Evolutionary conservation across 2,888 invertebrate species (phyloP).

Genomic region (Sturmia bella): DNA sequence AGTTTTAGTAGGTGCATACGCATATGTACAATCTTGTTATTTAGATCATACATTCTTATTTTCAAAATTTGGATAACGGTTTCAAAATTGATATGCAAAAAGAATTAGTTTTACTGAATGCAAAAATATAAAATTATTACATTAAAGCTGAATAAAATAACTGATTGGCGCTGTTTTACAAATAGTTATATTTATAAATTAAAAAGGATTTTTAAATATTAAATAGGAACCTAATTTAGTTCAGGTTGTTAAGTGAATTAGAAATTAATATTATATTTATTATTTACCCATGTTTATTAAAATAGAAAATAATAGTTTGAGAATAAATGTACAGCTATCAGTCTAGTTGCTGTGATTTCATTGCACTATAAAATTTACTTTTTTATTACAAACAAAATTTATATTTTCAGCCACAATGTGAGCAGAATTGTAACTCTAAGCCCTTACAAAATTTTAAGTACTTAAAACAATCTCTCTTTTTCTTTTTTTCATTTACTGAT

Average conservation of each 20-base stretch:
- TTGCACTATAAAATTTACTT: too few species aligned
- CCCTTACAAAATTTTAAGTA: too few species aligned
- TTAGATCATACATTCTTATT: conserved; percentile 4
- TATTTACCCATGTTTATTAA: background rate
- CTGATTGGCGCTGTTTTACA: conserved; percentile 59
- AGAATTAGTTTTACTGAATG: conserved; percentile 5
- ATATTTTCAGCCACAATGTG: too few species aligned
- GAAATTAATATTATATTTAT: background rate
- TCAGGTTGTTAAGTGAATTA: conserved; percentile 13
- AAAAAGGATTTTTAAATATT: conserved; percentile 35
- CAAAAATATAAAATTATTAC: conserved; percentile 27
- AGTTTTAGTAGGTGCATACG: too few species aligned
- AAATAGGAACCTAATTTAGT: conserved; percentile 4
- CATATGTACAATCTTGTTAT: background rate
- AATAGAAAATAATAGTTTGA: background rate
- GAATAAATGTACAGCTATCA: background rate
- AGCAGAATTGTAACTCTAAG: too few species aligned
- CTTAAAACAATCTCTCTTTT: too few species aligned
- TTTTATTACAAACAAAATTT: too few species aligned
- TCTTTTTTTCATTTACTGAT: too few species aligned
- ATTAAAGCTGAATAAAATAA: conserved; percentile 60
- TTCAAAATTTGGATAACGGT: conserved; percentile 74
- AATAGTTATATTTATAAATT: background rate
- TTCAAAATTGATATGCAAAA: conserved; percentile 74
- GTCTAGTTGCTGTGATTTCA: too few species aligned